Evolutionary conservation across 2,888 invertebrate species (phyloP), one percentile per base, ranked within the genome.

Genomic region (Clitarchus hookeri): DNA sequence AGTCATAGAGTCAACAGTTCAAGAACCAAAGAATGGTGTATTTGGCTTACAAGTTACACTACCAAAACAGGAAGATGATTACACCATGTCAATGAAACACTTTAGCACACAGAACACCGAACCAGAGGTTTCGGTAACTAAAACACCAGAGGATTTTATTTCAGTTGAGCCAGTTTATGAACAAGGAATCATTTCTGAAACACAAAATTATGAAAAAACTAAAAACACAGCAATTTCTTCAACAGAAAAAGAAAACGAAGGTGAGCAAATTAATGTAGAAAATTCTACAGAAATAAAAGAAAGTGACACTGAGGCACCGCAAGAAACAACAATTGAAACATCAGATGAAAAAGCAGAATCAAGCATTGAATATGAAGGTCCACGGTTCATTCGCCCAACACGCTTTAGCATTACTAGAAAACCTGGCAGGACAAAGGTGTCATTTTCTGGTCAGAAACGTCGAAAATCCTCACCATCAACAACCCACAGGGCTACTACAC

Each of bases 321-420:
- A 16, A 85, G 83, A 83, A 80, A 8, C 83, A 27, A 79, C 83
- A 8, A 54, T 83, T 36, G 85, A 65, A 65, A 65, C 65, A 65
- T 65, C 65, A 65, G 65, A n/a, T 16, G 65, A 23, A 19, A 65
- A 65, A 65, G 27, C 36, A 19, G 82, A 82, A 82, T 82, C 82
- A 36, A 82, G 36, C 13, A 82, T 36, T 26, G 25, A 36, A 36
- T 65, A 85, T 44, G 88, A 88, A 36, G 88, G 88, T 53, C 88
- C 88, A 80, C 86, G 87, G 23, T 87, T 88, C 83, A 87, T 88
- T 25, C 87, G 88, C 16, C 88, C 88, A 25, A 88, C 88, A 25
- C 84, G 88, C 9, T 88, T 88, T 82, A 88, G 88, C n/a, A 87
- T 88, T 16, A 88, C 88, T 6, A 78, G 88, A 82, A 87, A 86